Evolutionary conservation across 2,888 invertebrate genomes (phyloP).

Genomic region (Podotricha telesiphe): DNA sequence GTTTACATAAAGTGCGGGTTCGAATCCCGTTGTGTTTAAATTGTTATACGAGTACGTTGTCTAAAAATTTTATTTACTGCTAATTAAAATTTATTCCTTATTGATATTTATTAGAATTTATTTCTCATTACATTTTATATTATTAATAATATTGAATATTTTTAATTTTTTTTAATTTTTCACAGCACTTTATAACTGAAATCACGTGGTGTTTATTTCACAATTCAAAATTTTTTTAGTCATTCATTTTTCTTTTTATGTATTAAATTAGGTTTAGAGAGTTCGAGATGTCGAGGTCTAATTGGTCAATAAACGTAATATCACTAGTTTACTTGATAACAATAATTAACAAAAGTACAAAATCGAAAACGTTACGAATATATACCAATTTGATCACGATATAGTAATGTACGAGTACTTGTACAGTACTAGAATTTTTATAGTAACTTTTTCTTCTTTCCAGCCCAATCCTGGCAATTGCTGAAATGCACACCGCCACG

Average conservation of each 20-base stretch:
- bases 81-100: too few relatives aligned
- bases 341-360: not conserved
- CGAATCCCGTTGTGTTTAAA: too few relatives aligned
- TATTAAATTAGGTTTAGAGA: not conserved
- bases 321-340: not conserved
- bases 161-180: not conserved
- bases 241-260: constrained; percentile 8
- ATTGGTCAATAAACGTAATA: not conserved
- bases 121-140: not conserved
- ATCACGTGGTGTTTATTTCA: constrained; percentile 9
- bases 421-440: constrained; percentile 23
- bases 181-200: constrained; percentile 11
- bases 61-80: too few relatives aligned
- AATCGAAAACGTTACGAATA: not conserved
- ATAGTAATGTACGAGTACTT: not conserved
- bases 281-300: constrained; percentile 7
- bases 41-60: too few relatives aligned
- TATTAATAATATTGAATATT: not conserved
- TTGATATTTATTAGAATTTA: not conserved
- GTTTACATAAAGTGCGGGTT: too few relatives aligned
- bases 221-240: not conserved
- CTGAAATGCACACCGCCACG: constrained; percentile 87
- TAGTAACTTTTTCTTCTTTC: constrained; percentile 50
- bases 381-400: constrained; percentile 5
- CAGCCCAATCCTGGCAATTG: constrained; percentile 91